phyloP scores from a whole-genome alignment of 2,797 vertebrate species.

The Loris lydekkerianus region DNA sequence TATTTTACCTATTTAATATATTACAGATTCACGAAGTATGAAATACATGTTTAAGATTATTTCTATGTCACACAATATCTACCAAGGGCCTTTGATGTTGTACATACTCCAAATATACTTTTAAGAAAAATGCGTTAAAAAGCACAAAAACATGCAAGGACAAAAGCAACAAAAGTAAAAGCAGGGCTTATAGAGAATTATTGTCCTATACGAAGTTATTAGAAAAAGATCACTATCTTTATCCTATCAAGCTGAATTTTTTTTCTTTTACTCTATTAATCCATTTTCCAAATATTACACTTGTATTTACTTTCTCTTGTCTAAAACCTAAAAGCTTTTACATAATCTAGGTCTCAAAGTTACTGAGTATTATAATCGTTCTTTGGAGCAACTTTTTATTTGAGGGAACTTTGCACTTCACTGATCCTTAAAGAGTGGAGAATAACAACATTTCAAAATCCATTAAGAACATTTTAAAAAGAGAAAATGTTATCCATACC shows the following conservation, averaged over 20 bases:
- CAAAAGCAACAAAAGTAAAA: not conserved
- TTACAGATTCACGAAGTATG: not conserved
- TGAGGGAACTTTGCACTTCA: constrained; percentile 47
- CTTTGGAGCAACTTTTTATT: not conserved
- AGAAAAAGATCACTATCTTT: not conserved
- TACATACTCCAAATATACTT: not conserved
- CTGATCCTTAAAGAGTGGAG: not conserved
- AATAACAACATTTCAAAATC: constrained; percentile 32
- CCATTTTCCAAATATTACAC: constrained; percentile 49
- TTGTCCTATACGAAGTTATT: not conserved
- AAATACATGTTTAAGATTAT: not conserved
- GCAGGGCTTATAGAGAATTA: not conserved
- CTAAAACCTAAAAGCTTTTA: constrained; percentile 37
- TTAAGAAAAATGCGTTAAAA: not conserved
- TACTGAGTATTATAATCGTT: constrained; percentile 38
- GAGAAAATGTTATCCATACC: not conserved
- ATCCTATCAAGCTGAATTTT: not conserved
- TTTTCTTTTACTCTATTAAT: constrained; percentile 45
- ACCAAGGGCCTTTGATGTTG: not conserved
- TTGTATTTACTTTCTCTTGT: constrained; percentile 49
- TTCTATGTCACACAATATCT: not conserved
- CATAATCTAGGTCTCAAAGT: not conserved
- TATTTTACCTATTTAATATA: not conserved
- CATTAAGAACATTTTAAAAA: constrained; percentile 4
- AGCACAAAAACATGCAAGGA: not conserved